Evolutionary conservation across 1,140 invertebrate species (phyloP), one percentile per base, ranked within the genome.

Genomic region (Nixonia krombeini): DNA sequence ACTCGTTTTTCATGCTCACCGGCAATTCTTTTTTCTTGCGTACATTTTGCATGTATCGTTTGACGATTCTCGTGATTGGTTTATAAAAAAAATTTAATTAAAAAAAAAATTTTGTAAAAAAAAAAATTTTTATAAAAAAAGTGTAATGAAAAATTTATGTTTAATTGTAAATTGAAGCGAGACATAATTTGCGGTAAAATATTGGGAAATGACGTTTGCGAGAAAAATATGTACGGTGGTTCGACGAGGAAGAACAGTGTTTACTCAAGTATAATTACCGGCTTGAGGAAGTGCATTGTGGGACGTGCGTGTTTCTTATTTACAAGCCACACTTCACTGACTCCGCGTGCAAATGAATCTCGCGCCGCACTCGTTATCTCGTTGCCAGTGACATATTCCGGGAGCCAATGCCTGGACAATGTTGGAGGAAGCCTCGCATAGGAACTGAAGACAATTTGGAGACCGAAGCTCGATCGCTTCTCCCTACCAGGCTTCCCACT

Each of bases 381-480:
- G 63, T 61, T 44, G 35, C 52, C 56, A 64, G 47, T 59, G 71
- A 62, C 80, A 82, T 81, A 72, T 78, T 79, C 58, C 46, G 57
- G 72, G 28, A 35, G 67, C 53, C 63, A 62, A 61, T 58, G 55
- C 62, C 45, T 53, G 47, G 59, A 64, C 50, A 58, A 66, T 64
- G 62, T 73, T 69, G 69, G 61, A 67, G 63, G 71, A 49, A 74
- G 66, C 56, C 73, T 78, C 79, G 71, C 68, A 73, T 73, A 70
- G 57, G 72, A 80, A 82, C 81, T 82, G 78, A 81, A 50, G 57
- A 74, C 70, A 76, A 73, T 75, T 81, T 70, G 72, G 74, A 56
- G 70, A 72, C 71, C 61, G 71, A 74, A 73, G 76, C 74, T 70
- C 64, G 71, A 57, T 68, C 64, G 73, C 76, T 76, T 81, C 77